A percentile compares a stretch with the other conserved stretches of the same genome.
These are phyloP conservation scores for Avahi laniger DNA, from an alignment of 2,797 vertebrate species.

Conservation along the genomic window DNA sequence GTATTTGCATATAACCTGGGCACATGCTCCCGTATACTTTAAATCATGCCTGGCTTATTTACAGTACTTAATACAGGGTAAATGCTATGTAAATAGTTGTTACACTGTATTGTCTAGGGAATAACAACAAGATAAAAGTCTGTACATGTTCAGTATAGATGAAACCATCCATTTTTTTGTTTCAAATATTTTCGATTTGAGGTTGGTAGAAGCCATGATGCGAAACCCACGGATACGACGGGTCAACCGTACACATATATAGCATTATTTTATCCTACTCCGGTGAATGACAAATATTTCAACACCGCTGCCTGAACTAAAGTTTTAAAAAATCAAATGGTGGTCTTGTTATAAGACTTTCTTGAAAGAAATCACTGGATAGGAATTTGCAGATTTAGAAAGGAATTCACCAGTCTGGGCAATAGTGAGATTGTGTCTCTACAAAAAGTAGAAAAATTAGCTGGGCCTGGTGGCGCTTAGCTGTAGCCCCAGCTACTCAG, in stretches of 20 bases:
- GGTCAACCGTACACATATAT: too few relatives aligned
- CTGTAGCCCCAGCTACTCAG: not conserved
- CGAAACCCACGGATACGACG: not conserved
- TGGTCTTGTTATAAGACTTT: not conserved
- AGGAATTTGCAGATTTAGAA: constrained; percentile 31
- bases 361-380: not conserved
- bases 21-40: not conserved
- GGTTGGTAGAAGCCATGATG: not conserved
- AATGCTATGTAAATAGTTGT: not conserved
- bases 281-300: constrained; percentile 34
- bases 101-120: not conserved
- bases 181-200: not conserved
- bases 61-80: not conserved
- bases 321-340: constrained; percentile 3
- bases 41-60: not conserved
- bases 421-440: not conserved
- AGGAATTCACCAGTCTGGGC: not conserved
- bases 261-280: not conserved
- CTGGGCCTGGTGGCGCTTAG: not conserved
- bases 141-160: not conserved
- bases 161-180: not conserved
- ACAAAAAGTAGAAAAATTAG: not conserved
- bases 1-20: not conserved
- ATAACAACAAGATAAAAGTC: not conserved
- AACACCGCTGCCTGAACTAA: not conserved